Percentiles rank a stretch among this genome's conserved stretches.
phyloP scores from a whole-genome alignment of 2,888 invertebrate species.

The Thereva unica region DNA sequence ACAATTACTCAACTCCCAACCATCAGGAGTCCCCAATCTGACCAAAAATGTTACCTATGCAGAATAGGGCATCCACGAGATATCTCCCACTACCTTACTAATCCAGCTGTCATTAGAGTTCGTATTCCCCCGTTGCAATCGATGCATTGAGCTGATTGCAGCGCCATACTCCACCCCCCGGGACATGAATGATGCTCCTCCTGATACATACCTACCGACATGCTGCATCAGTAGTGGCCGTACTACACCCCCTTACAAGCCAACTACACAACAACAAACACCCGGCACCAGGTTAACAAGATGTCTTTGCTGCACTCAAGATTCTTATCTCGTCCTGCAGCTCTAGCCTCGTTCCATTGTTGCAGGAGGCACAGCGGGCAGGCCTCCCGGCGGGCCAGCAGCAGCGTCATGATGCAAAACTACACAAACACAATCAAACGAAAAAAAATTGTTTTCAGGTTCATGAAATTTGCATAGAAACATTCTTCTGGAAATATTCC shows the following conservation, averaged over 20 bases:
- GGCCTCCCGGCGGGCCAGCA: slow-evolving; percentile 18
- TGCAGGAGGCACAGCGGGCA: slow-evolving; percentile 9
- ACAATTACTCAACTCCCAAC: too few relatives aligned
- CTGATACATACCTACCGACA: slow-evolving; percentile 13
- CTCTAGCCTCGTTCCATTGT: slow-evolving; percentile 26
- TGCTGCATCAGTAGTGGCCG: slow-evolving; percentile 18
- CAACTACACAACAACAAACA: slow-evolving; percentile 33
- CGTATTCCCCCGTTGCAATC: too few relatives aligned
- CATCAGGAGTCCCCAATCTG: too few relatives aligned
- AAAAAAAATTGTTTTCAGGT: slow-evolving; percentile 39
- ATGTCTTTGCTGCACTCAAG: slow-evolving; percentile 40
- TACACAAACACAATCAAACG: not conserved
- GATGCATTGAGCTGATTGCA: slow-evolving; percentile 22
- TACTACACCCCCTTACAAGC: slow-evolving; percentile 20
- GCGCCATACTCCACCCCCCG: not conserved
- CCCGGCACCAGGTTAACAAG: slow-evolving; percentile 37
- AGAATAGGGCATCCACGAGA: too few relatives aligned
- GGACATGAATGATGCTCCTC: slow-evolving; percentile 22
- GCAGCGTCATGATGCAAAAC: not conserved
- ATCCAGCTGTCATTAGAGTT: too few relatives aligned
- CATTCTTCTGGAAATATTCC: slow-evolving; percentile 38
- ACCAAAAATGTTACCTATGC: too few relatives aligned
- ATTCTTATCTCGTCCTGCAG: slow-evolving; percentile 34
- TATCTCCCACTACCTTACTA: too few relatives aligned
- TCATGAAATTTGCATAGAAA: slow-evolving; percentile 42